These are phyloP conservation scores for Pogonognathellus flavescens DNA, from an alignment of 1,140 invertebrate species.

Conservation along the genomic window DNA sequence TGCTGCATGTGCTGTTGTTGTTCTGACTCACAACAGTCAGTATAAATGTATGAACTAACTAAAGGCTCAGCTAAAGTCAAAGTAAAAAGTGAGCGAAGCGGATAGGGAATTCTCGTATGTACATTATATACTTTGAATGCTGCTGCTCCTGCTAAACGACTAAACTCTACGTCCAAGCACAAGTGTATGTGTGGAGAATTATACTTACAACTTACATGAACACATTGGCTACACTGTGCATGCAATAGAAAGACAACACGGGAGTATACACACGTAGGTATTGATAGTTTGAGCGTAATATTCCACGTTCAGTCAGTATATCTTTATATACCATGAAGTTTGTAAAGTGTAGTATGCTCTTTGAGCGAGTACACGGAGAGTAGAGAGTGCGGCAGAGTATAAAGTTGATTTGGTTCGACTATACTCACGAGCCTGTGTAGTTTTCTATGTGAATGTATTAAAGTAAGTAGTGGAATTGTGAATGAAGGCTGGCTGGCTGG, in stretches of 20 bases:
- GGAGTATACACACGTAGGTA: too few relatives aligned
- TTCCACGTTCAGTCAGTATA: not conserved
- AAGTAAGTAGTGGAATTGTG: constrained; percentile 31
- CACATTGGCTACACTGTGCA: too few relatives aligned
- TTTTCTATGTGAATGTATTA: constrained; percentile 48
- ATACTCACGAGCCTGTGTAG: constrained; percentile 1
- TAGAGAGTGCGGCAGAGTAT: not conserved
- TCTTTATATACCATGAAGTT: not conserved
- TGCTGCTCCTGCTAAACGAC: too few relatives aligned
- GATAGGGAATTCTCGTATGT: not conserved
- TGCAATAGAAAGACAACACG: too few relatives aligned
- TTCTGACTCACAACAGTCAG: too few relatives aligned
- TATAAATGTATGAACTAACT: too few relatives aligned
- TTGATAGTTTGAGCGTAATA: not conserved
- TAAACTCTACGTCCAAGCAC: too few relatives aligned
- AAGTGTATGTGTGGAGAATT: too few relatives aligned
- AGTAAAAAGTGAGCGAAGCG: constrained; percentile 31
- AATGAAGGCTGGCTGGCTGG: constrained; percentile 36
- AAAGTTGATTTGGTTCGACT: constrained; percentile 33
- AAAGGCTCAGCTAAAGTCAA: not conserved
- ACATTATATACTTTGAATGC: not conserved
- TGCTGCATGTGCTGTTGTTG: too few relatives aligned
- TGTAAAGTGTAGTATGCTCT: too few relatives aligned
- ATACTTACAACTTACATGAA: too few relatives aligned
- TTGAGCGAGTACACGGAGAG: too few relatives aligned